Evolutionary conservation across 2,113 vertebrate genomes (phyloP), one percentile per base, ranked within the genome.

Genomic region (Gasterosteus nipponicus): DNA sequence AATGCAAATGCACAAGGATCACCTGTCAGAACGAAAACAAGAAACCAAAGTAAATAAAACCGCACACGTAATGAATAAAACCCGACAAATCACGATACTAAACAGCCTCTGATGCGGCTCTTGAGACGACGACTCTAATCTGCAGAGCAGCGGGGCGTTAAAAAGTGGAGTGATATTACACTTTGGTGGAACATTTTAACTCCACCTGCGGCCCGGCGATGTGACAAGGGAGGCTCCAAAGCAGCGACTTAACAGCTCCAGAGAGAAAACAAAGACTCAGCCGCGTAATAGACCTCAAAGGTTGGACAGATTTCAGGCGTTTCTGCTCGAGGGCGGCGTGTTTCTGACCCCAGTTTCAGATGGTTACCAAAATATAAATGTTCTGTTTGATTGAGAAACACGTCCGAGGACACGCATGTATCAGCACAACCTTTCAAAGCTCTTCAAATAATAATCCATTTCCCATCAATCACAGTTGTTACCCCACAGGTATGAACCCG

Each of bases 101-200:
- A 80, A 73, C 65, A 42, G 38, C 46, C 71, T 76, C 49, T 75
- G 62, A 85, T 38, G 22, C 66, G 80, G 70, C 79, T 79, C 81
- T 41, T 33, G 29, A 80, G 81, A 84, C 61, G 42, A 26, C 58
- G 61, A 83, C 80, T 89, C 86, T 80, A 83, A 85, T 87, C 83
- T 70, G 76, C 42, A n/a, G 77, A 73, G 86, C 87, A 73, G 77
- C 10, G 10, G 78, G 76, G 82, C 78, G 64, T 83, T 76, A 81
- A 88, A 85, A 86, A 84, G 76, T 65, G 77, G 70, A 79, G 84
- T 81, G 87, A 83, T 80, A 69, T 78, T 72, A 85, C 83, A 85
- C 83, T 87, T 89, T 72, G 47, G 72, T 84, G 65, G 72, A 84
- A 81, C 78, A 79, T 86, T 86, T 83, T 77, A 75, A 86, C 78